phyloP scores from a whole-genome alignment of 2,797 vertebrate species.

The Limnodromus scolopaceus region DNA sequence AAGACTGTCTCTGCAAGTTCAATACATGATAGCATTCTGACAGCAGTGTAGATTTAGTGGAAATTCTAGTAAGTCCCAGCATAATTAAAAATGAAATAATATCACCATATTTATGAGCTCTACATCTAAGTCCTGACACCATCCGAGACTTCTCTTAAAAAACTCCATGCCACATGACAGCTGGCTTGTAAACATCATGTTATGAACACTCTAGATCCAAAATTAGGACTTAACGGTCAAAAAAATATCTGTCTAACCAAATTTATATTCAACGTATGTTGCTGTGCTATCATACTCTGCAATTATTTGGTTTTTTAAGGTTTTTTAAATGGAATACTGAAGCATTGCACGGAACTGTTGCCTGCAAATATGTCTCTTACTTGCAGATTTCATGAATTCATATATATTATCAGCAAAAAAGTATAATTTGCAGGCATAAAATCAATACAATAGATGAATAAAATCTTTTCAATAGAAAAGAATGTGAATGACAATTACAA shows the following conservation, averaged over 20 bases:
- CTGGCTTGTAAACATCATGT: fast-evolving
- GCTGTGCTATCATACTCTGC: neutral
- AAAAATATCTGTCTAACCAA: neutral
- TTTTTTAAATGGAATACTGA: neutral
- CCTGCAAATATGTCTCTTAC: neutral
- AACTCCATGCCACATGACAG: neutral
- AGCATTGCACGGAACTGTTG: neutral
- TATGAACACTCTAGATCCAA: neutral
- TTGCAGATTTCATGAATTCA: neutral
- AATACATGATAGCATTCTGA: neutral
- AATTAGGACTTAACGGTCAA: neutral
- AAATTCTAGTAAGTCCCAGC: neutral
- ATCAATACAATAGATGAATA: neutral
- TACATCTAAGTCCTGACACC: neutral
- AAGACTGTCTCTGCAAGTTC: neutral
- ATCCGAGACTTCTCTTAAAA: neutral
- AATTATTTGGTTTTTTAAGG: neutral
- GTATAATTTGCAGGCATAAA: neutral
- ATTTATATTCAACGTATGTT: neutral
- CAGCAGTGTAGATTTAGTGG: fast-evolving
- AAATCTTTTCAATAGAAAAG: neutral
- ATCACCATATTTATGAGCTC: neutral
- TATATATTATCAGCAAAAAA: neutral
- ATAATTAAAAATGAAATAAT: neutral
- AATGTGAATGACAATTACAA: neutral